Evolutionary conservation across 64 coral and sea anemone genomes (phyloP).

Genomic region (Montipora cactus): DNA sequence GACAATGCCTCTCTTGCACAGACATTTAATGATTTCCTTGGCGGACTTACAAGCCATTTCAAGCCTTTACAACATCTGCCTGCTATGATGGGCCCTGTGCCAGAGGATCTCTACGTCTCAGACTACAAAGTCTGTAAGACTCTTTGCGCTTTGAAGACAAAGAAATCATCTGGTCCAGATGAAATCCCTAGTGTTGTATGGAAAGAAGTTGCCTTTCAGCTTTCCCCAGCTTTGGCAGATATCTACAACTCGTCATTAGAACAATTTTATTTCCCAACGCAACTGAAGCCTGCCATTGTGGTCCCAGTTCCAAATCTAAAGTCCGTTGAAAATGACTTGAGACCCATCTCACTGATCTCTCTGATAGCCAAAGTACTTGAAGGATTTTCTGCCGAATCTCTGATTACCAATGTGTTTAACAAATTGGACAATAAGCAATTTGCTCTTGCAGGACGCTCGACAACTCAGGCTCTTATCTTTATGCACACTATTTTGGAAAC

Average conservation of each 20-base stretch:
- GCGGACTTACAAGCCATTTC: too few relatives aligned
- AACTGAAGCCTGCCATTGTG: neutral
- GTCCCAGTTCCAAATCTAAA: neutral
- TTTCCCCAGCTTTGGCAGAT: too few relatives aligned
- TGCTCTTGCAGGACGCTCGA: neutral
- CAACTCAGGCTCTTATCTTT: too few relatives aligned
- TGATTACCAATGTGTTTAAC: conserved; percentile 4
- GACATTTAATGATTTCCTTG: neutral
- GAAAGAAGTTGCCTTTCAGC: too few relatives aligned
- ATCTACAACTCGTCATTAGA: neutral
- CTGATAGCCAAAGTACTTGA: conserved; percentile 3
- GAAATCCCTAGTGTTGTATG: neutral
- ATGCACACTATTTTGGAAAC: neutral
- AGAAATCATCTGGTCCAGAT: neutral
- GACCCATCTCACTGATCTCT: neutral
- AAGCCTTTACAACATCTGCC: too few relatives aligned
- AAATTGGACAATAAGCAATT: neutral
- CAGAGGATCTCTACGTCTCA: neutral
- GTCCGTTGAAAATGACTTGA: too few relatives aligned
- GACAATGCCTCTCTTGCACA: neutral
- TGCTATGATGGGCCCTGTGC: too few relatives aligned
- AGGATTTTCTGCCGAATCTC: neutral
- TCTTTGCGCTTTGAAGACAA: neutral
- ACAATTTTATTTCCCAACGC: neutral
- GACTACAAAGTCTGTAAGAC: neutral